Percentiles rank a stretch among this genome's conserved stretches.
phyloP scores from a whole-genome alignment of 2,113 vertebrate genomes.

The Antechinus stuartii region DNA sequence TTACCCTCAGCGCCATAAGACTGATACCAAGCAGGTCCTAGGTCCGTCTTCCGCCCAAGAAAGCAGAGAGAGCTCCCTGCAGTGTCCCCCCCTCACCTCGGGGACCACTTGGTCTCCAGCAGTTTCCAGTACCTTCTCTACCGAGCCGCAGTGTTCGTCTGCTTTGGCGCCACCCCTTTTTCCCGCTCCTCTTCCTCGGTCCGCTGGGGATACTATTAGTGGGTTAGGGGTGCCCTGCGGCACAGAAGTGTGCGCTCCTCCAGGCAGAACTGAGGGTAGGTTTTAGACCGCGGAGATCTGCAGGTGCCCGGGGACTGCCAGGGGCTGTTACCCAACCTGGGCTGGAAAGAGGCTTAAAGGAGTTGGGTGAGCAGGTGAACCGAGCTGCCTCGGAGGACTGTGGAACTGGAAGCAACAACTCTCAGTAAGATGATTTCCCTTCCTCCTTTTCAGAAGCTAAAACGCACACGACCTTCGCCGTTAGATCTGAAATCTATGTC shows the following conservation, averaged over 20 bases:
- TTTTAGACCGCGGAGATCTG: background rate
- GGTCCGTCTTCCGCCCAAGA: background rate
- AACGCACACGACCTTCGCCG: background rate
- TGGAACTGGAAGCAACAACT: background rate
- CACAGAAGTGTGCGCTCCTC: background rate
- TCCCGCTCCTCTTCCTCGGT: background rate
- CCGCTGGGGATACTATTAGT: background rate
- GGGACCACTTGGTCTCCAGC: background rate
- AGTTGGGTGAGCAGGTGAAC: background rate
- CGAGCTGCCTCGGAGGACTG: background rate
- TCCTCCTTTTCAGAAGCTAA: background rate
- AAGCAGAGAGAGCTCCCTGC: background rate
- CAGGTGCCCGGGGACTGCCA: background rate
- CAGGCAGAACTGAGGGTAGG: background rate
- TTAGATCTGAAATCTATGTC: background rate
- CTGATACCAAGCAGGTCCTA: background rate
- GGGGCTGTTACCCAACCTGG: background rate
- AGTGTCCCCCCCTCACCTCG: background rate
- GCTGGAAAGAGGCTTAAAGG: background rate
- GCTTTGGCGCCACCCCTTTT: too few species aligned
- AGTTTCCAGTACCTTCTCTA: background rate
- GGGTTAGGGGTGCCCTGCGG: background rate
- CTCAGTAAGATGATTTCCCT: background rate
- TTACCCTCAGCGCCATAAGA: background rate
- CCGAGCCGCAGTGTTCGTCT: background rate